These are phyloP conservation scores for Agrilus cyanescens DNA, from an alignment of 2,888 invertebrate genomes.

Conservation along the genomic window DNA sequence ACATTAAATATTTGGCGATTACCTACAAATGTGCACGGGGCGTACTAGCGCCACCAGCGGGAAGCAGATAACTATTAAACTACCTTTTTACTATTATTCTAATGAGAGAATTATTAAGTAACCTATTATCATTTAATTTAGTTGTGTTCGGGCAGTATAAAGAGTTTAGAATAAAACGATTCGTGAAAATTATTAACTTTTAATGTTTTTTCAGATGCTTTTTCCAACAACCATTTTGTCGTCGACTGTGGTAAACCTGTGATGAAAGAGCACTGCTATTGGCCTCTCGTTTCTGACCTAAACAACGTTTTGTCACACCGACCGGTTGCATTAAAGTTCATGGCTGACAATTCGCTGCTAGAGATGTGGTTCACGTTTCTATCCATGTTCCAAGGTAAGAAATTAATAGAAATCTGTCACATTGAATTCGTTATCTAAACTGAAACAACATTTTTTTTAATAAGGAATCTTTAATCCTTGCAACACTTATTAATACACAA, in stretches of 20 bases:
- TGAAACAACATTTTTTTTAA: no score
- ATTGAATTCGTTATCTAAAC: no score
- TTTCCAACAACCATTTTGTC: slow-evolving; percentile 75
- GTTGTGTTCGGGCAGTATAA: no score
- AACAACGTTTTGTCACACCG: slow-evolving; percentile 91
- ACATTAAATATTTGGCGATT: background rate
- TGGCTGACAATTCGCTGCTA: slow-evolving; percentile 78
- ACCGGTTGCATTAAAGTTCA: slow-evolving; percentile 80
- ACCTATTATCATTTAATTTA: no score
- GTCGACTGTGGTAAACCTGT: slow-evolving; percentile 85
- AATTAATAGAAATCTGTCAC: background rate
- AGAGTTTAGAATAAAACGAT: no score
- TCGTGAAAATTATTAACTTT: background rate
- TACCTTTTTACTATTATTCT: no score
- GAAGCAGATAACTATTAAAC: no score
- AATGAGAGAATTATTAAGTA: no score
- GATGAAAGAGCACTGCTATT: slow-evolving; percentile 97
- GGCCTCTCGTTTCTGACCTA: slow-evolving; percentile 94
- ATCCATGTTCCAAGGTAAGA: slow-evolving; percentile 80
- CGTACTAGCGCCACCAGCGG: no score
- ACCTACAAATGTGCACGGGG: no score
- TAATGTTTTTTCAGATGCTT: slow-evolving; percentile 43
- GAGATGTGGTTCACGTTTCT: slow-evolving; percentile 95
- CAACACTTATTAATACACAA: no score
- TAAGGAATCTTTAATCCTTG: no score